Conservation (phyloP, 1,140 invertebrate species). For the Megalonaias nervosa region DNA sequence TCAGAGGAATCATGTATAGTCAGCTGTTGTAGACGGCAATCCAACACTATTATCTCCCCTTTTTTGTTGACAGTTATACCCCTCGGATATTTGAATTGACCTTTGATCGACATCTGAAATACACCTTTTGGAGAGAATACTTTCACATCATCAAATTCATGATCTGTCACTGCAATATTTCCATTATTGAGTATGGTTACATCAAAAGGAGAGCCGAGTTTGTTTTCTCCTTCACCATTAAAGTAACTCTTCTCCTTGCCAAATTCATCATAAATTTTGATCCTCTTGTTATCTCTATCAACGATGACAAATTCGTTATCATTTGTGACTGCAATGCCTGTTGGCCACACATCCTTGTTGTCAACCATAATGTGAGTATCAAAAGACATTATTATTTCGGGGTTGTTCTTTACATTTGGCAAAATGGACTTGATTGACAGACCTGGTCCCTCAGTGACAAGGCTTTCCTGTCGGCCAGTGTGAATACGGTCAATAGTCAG, state of each 20-base stretch:
- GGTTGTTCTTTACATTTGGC: constrained; percentile 45
- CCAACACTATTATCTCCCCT: constrained; percentile 63
- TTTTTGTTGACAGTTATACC: constrained; percentile 59
- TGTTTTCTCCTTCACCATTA: constrained; percentile 45
- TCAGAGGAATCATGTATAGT: constrained; percentile 56
- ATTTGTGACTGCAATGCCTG: constrained; percentile 51
- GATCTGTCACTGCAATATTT: constrained; percentile 64
- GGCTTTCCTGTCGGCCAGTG: constrained; percentile 38
- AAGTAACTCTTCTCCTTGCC: constrained; percentile 48
- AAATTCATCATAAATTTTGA: constrained; percentile 58
- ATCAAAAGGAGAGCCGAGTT: constrained; percentile 60
- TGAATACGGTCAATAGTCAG: constrained; percentile 42
- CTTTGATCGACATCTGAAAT: constrained; percentile 46
- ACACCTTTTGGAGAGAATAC: constrained; percentile 55
- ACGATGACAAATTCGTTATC: constrained; percentile 52
- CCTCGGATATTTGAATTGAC: constrained; percentile 62
- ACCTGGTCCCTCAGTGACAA: constrained; percentile 18
- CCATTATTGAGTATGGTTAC: constrained; percentile 56
- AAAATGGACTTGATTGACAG: constrained; percentile 46
- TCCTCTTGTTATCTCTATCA: constrained; percentile 63
- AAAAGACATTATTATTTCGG: constrained; percentile 42
- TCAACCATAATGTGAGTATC: constrained; percentile 43
- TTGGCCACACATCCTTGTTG: constrained; percentile 62
- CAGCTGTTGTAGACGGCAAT: constrained; percentile 50
- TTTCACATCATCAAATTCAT: constrained; percentile 61